Evolutionary conservation across 1,140 invertebrate genomes (phyloP), one percentile per base, ranked within the genome.

Genomic region (Calephelis virginiensis): DNA sequence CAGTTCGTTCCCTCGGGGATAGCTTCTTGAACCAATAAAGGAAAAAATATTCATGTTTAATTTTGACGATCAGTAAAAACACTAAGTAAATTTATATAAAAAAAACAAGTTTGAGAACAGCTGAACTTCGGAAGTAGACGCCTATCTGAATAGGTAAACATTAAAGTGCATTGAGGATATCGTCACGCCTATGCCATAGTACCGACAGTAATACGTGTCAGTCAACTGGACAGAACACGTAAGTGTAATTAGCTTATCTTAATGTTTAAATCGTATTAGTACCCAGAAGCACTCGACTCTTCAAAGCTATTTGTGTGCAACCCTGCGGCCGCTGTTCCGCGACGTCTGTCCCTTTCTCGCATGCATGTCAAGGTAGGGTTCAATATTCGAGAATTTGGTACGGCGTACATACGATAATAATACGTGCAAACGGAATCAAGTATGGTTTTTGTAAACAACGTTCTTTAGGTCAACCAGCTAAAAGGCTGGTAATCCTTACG

Each of bases 321-420:
- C 85, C 85, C 83, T 86, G 84, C 77, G 77, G 71, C 65, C 74
- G 67, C 80, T 71, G 80, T 80, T 82, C 78, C 81, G 81, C 77
- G 68, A 82, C 74, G 74, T 72, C 74, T 72, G 75, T 82, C 80
- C 82, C 85, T 75, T 75, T 83, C 82, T 68, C 82, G 80, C 86
- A 90, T 88, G 69, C 87, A 83, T 89, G 85, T 90, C 88, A 89
- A 89, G 88, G 88, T 90, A 86, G 86, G 84, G 86, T 90, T 90
- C 88, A 89, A 90, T 73, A 90, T 85, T 89, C 87, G 87, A 88
- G 81, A 81, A 87, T 88, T 84, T 80, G 73, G 81, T 84, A 70
- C 83, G 74, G 74, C 75, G 74, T 49, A 37, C 73, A 86, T 82
- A 85, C 62, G 50, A 73, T 82, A 83, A 85, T 76, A 82, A 85